Percentiles rank a stretch among this genome's conserved stretches.
These are phyloP conservation scores for Halictus quadricinctus DNA, from an alignment of 2,888 invertebrate species.

Conservation along the genomic window DNA sequence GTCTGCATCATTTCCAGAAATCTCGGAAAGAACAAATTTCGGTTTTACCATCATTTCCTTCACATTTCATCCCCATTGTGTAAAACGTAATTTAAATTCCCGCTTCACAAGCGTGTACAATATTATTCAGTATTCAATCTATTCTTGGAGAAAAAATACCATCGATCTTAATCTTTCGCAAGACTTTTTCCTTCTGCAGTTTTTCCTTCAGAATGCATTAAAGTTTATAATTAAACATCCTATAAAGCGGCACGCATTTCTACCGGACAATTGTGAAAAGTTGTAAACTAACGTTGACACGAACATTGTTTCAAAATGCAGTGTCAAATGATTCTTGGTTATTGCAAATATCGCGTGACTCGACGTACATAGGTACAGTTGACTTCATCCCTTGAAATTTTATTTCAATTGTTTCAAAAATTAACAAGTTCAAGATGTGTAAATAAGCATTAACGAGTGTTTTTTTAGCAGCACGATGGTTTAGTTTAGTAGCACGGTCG, in stretches of 20 bases:
- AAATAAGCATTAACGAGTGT: neutral
- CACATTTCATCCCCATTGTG: neutral
- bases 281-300: neutral
- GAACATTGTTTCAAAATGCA: neutral
- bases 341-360: too few relatives aligned
- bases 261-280: neutral
- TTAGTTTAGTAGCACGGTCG: too few relatives aligned
- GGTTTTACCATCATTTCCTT: neutral
- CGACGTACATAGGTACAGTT: too few relatives aligned
- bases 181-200: neutral
- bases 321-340: neutral
- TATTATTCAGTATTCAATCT: neutral
- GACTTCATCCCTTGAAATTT: too few relatives aligned
- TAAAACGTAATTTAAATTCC: neutral
- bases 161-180: neutral
- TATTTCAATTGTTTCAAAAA: neutral
- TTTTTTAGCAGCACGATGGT: neutral
- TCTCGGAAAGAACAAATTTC: neutral
- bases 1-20: neutral
- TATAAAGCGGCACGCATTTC: neutral
- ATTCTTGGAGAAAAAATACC: neutral
- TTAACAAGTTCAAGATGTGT: neutral
- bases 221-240: neutral
- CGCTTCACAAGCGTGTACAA: neutral
- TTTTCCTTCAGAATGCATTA: neutral